A percentile compares a stretch with the other conserved stretches of the same genome.
phyloP scores from a whole-genome alignment of 1,140 invertebrate species.

The Matsumurasca onukii region DNA sequence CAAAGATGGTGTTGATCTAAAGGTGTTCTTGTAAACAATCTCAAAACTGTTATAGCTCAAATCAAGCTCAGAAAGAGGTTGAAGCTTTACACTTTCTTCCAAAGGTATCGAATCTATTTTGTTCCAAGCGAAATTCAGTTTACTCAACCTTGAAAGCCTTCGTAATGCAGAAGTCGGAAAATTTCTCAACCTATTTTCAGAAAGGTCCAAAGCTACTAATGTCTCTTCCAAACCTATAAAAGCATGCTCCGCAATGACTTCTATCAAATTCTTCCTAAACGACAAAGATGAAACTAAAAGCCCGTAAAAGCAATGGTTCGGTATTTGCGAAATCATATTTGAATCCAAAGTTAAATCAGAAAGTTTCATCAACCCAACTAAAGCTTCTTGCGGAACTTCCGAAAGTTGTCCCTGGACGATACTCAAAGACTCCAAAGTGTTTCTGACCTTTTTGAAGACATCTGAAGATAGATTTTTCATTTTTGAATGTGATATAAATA shows the following conservation, averaged over 20 bases:
- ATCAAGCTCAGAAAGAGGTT: conserved; percentile 74
- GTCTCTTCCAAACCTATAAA: conserved; percentile 82
- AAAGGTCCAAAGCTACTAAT: conserved; percentile 78
- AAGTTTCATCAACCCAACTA: conserved; percentile 70
- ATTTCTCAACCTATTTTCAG: conserved; percentile 77
- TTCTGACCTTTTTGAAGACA: conserved; percentile 68
- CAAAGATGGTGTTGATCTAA: conserved; percentile 76
- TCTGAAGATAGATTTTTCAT: conserved; percentile 60
- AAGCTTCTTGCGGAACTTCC: conserved; percentile 76
- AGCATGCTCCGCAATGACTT: conserved; percentile 77
- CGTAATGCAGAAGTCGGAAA: conserved; percentile 80
- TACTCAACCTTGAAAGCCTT: conserved; percentile 70
- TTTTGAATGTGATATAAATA: conserved; percentile 3
- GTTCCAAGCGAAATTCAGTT: conserved; percentile 80
- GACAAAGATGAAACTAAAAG: conserved; percentile 78
- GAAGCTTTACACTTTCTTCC: conserved; percentile 67
- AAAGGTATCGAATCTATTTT: conserved; percentile 68
- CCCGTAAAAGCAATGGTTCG: conserved; percentile 84
- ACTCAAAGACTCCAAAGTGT: conserved; percentile 75
- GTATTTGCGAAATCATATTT: conserved; percentile 78
- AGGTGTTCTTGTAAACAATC: conserved; percentile 70
- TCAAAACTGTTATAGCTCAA: conserved; percentile 84
- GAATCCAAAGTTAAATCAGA: conserved; percentile 78
- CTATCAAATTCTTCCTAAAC: conserved; percentile 77
- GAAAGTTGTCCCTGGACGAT: conserved; percentile 77